Conservation (phyloP, 1,140 invertebrate species). For the Bombus superbus region DNA sequence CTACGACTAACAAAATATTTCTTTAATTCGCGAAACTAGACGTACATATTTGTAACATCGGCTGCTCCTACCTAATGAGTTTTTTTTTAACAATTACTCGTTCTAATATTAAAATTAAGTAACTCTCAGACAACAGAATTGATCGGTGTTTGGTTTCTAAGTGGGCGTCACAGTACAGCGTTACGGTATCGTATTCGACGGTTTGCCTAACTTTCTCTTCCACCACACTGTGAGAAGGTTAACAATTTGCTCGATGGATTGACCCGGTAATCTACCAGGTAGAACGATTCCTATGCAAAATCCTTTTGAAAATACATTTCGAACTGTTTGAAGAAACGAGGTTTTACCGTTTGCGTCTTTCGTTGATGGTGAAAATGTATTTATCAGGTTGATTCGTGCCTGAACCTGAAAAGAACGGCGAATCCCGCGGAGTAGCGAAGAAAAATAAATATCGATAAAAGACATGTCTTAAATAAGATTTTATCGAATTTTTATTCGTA, state of each 20-base stretch:
- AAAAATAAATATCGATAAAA: background rate
- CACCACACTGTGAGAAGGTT: background rate
- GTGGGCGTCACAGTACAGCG: background rate
- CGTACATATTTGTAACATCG: too few relatives aligned
- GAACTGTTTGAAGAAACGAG: background rate
- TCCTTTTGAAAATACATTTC: background rate
- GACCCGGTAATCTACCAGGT: background rate
- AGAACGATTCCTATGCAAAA: background rate
- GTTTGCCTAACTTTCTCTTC: background rate
- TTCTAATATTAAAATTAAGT: background rate
- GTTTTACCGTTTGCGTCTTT: background rate
- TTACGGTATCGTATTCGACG: background rate
- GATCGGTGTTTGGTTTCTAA: background rate
- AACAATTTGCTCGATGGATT: background rate
- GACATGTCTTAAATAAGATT: background rate
- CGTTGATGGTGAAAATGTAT: background rate
- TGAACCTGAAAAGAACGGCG: background rate
- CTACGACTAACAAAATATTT: background rate
- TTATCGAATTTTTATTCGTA: background rate
- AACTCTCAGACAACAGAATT: background rate
- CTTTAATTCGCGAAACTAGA: background rate
- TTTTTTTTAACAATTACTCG: background rate
- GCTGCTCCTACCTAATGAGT: too few relatives aligned
- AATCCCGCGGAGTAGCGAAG: background rate
- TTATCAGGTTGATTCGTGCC: too few relatives aligned